Percentiles rank a stretch among this genome's conserved stretches.
Conservation (phyloP, 1,140 invertebrate genomes). For the Drosophila santomea region DNA sequence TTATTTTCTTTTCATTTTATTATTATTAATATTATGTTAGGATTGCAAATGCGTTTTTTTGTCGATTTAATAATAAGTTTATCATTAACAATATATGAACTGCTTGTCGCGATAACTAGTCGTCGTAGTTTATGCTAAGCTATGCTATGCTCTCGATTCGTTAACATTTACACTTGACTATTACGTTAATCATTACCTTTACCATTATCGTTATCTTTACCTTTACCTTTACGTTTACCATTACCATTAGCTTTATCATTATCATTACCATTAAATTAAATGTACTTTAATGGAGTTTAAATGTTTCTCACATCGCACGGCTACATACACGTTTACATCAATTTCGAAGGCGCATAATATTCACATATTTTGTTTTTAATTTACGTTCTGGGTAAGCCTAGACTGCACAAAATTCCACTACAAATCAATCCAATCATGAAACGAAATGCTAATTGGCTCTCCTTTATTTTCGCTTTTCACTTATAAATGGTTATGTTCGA, state of each 20-base stretch:
- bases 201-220: slow-evolving; percentile 37
- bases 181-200: slow-evolving; percentile 21
- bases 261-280: slow-evolving; percentile 39
- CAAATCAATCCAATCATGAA: slow-evolving; percentile 63
- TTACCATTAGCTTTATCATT: slow-evolving; percentile 33
- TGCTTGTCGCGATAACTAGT: slow-evolving; percentile 53
- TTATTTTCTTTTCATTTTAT: slow-evolving; percentile 26
- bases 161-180: slow-evolving; percentile 63
- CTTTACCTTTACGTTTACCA: slow-evolving; percentile 6
- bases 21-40: slow-evolving; percentile 46
- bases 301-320: slow-evolving; percentile 52
- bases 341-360: slow-evolving; percentile 84
- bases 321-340: slow-evolving; percentile 66
- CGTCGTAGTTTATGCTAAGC: slow-evolving; percentile 61
- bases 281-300: slow-evolving; percentile 49
- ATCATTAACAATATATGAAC: slow-evolving; percentile 76
- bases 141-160: slow-evolving; percentile 61
- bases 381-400: slow-evolving; percentile 65
- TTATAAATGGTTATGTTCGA: slow-evolving; percentile 35
- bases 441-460: slow-evolving; percentile 43
- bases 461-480: slow-evolving; percentile 22
- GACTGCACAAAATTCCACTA: slow-evolving; percentile 59
- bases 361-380: slow-evolving; percentile 72
- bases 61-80: slow-evolving; percentile 46
- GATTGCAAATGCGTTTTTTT: slow-evolving; percentile 74